A percentile compares a stretch with the other conserved stretches of the same genome.
Conservation (phyloP, 2,113 vertebrate genomes). For the Clarias magur region DNA sequence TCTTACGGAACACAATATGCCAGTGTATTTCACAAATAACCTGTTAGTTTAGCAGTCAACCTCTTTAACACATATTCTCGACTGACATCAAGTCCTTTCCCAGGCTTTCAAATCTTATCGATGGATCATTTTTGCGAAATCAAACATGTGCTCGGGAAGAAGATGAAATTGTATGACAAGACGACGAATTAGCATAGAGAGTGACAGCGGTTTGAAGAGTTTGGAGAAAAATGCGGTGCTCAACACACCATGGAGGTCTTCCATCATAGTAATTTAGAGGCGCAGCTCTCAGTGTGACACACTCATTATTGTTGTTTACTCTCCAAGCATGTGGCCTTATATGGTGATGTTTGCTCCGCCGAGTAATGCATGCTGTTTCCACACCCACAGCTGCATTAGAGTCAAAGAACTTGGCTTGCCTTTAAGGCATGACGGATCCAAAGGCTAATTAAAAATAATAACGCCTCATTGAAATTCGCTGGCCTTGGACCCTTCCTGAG, state of each 20-base stretch:
- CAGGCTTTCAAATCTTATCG: background rate
- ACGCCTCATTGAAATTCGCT: conserved; percentile 33
- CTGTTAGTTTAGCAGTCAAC: background rate
- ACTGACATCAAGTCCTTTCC: conserved; percentile 14
- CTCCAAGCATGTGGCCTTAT: conserved; percentile 3
- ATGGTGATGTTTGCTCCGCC: conserved; percentile 1
- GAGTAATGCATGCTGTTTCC: background rate
- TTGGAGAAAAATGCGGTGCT: conserved; percentile 36
- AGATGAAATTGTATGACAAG: conserved; percentile 9
- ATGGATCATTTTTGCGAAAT: conserved; percentile 20
- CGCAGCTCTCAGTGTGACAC: conserved; percentile 36
- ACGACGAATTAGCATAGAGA: conserved; percentile 37
- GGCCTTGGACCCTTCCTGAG: conserved; percentile 13
- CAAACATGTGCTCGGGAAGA: conserved; percentile 20
- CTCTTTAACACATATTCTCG: background rate
- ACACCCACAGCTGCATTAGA: background rate
- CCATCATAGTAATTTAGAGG: conserved; percentile 38
- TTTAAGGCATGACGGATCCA: conserved; percentile 32
- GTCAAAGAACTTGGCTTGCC: background rate
- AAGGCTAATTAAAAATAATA: conserved; percentile 57
- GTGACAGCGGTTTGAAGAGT: conserved; percentile 36
- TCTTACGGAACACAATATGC: background rate
- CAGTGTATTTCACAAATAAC: background rate
- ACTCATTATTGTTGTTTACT: conserved; percentile 45
- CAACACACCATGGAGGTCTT: conserved; percentile 36